These are phyloP conservation scores for Marronus borbonicus DNA, from an alignment of 2,888 invertebrate species.

Conservation along the genomic window DNA sequence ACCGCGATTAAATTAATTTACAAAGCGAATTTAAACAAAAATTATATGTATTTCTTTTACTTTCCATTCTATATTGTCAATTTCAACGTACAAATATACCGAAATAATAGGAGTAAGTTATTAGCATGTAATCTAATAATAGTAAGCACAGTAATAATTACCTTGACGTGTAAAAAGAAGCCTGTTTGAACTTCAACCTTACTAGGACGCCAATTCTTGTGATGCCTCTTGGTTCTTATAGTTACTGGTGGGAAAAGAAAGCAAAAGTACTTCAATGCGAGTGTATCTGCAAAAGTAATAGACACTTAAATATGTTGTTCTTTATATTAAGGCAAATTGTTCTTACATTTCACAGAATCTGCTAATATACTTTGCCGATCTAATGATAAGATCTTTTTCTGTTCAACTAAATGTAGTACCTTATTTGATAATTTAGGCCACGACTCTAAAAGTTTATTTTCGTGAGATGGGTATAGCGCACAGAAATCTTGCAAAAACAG, in stretches of 20 bases:
- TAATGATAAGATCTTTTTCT: neutral
- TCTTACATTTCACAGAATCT: neutral
- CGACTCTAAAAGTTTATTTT: neutral
- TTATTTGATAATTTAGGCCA: slow-evolving; percentile 4
- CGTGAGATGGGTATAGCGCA: neutral
- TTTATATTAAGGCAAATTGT: neutral
- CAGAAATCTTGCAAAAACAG: neutral
- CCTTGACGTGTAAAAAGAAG: slow-evolving; percentile 6
- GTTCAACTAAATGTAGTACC: neutral
- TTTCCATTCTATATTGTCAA: no score
- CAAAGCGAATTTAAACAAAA: no score
- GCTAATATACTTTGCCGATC: neutral
- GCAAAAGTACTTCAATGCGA: neutral
- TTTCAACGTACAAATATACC: no score
- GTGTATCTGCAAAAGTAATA: neutral
- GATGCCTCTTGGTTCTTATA: neutral
- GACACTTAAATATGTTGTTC: neutral
- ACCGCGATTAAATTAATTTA: no score
- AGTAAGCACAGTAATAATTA: neutral
- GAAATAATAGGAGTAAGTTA: no score
- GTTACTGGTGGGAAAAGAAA: neutral
- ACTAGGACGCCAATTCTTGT: neutral
- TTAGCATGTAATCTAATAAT: no score
- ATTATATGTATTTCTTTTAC: no score
- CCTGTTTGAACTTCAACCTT: neutral